These are phyloP conservation scores for Epinotia nisella DNA, from an alignment of 2,888 invertebrate genomes.

Conservation along the genomic window DNA sequence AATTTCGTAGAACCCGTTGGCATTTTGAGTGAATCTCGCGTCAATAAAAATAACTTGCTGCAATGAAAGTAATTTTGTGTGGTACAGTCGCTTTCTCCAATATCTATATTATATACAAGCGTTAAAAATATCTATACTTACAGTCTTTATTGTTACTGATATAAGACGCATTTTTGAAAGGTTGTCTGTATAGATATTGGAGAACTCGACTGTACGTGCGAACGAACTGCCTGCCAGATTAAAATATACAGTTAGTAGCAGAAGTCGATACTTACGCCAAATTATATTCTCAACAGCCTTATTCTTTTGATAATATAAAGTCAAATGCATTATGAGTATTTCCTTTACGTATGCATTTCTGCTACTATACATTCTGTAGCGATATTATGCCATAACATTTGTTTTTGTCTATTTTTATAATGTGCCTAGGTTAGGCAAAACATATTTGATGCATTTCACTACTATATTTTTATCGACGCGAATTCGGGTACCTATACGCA, in stretches of 20 bases:
- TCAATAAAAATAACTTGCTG: conserved; percentile 14
- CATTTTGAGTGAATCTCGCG: conserved; percentile 4
- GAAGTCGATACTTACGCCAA: background rate
- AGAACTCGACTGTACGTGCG: background rate
- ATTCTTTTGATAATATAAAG: too few species aligned
- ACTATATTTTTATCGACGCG: conserved; percentile 10
- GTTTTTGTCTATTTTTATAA: background rate
- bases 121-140: too few species aligned
- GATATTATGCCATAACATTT: background rate
- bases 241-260: background rate
- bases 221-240: background rate
- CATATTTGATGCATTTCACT: background rate
- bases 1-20: conserved; percentile 5
- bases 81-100: too few species aligned
- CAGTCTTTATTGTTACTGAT: too few species aligned
- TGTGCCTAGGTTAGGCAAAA: background rate
- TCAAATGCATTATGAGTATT: background rate
- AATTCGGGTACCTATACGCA: conserved; percentile 6
- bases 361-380: background rate
- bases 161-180: too few species aligned
- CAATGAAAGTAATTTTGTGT: background rate
- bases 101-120: too few species aligned
- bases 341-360: background rate
- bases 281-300: too few species aligned
- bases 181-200: too few species aligned